These are phyloP conservation scores for Urosaurus nigricauda DNA, from an alignment of 2,797 vertebrate genomes.

Conservation along the genomic window DNA sequence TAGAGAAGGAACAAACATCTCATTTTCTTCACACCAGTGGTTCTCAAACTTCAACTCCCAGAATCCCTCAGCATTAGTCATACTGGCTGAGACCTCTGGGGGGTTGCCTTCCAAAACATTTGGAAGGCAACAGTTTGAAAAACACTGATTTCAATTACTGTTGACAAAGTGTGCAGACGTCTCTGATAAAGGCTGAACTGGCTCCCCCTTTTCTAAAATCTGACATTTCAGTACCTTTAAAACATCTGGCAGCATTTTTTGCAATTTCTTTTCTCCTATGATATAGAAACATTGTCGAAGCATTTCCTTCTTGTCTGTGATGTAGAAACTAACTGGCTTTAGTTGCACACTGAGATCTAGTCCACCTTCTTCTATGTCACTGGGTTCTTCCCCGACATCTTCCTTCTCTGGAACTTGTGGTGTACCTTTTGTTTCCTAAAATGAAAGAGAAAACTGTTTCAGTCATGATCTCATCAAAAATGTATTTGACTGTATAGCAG, in stretches of 20 bases:
- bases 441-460: conserved; percentile 38
- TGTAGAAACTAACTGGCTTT: conserved; percentile 92
- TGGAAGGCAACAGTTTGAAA: too few species aligned
- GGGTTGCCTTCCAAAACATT: too few species aligned
- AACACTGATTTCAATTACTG: too few species aligned
- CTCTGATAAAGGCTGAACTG: not conserved
- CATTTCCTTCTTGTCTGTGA: conserved; percentile 90
- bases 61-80: too few species aligned
- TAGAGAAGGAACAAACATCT: not conserved
- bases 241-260: conserved; percentile 94
- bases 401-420: conserved; percentile 76
- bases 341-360: conserved; percentile 89
- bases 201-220: not conserved
- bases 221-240: conserved; percentile 85
- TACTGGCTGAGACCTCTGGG: too few species aligned
- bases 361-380: conserved; percentile 95
- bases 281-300: conserved; percentile 93
- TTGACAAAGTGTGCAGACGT: too few species aligned
- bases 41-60: too few species aligned
- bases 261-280: conserved; percentile 91
- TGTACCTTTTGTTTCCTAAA: conserved; percentile 84
- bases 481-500: not conserved
- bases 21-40: too few species aligned
- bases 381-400: conserved; percentile 85
- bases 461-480: conserved; percentile 5